Evolutionary conservation across 1,140 invertebrate species (phyloP), one percentile per base, ranked within the genome.

Genomic region (Drosophila mojavensis): DNA sequence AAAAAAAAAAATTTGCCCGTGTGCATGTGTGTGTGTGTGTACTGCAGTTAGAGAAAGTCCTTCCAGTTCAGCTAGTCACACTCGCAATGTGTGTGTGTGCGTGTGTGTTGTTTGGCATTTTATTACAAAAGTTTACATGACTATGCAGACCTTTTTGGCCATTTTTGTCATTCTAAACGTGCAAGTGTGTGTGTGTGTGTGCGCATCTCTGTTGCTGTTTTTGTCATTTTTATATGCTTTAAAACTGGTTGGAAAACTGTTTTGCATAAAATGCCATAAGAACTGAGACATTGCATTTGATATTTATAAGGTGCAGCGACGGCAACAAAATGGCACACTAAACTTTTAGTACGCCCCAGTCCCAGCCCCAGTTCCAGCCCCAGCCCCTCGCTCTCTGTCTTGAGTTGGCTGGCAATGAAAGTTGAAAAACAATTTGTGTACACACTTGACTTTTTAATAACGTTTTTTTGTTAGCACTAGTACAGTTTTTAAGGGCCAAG

Each of bases 81-180:
- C 54, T 20, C 15, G 36, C 10, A 26, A 30, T 26, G 26, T 33
- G 5, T 26, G 9, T 33, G 28, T 55, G 51, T 54, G 24, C 36
- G 53, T 67, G 64, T 74, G 48, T 84, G 67, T 68, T 85, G 75
- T 79, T 69, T 79, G 83, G 79, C 75, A 86, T 86, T 86, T 86
- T 86, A 88, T 86, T 86, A 86, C 82, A 82, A 86, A 86, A 86
- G 75, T 86, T 86, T 86, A 79, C 82, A 86, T 74, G 82, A 73
- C 83, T 79, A 71, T 83, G 80, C 75, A 75, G 64, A 54, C 51
- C 62, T 74, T 65, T 65, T 59, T 45, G 70, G 68, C 33, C 69
- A 55, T 59, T 79, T 48, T 54, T 81, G 59, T 64, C 58, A 58
- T 65, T 55, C 30, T 48, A 28, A 45, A 45, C 39, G 10, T 55